Percentiles rank a stretch among this genome's conserved stretches.
phyloP scores from a whole-genome alignment of 1,140 invertebrate species.

The Drosophila navojoa region DNA sequence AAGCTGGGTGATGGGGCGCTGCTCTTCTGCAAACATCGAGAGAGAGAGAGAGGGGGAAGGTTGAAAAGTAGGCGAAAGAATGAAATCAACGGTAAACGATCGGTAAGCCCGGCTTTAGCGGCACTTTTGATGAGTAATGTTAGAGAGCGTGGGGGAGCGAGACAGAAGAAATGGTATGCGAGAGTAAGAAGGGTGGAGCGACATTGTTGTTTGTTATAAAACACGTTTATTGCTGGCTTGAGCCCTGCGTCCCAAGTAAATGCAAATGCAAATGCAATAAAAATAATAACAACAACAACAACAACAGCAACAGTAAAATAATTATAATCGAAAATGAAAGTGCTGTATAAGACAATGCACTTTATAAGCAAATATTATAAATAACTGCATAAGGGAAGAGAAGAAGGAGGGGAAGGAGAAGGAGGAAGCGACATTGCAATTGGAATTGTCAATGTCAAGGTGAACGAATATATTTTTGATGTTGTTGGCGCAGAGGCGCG shows the following conservation, averaged over 20 bases:
- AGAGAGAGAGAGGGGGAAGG: background rate
- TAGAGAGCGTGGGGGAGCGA: background rate
- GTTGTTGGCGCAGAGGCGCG: no score
- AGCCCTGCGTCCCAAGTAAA: constrained; percentile 18
- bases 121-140: constrained; percentile 11
- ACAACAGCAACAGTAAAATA: background rate
- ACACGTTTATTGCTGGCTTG: constrained; percentile 20
- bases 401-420: background rate
- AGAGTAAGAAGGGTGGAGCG: background rate
- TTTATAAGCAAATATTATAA: constrained; percentile 5
- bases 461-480: background rate
- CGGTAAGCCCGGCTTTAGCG: constrained; percentile 4
- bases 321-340: constrained; percentile 29
- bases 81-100: background rate
- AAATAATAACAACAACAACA: no score
- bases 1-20: constrained; percentile 8
- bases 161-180: background rate
- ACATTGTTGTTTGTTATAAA: constrained; percentile 24
- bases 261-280: no score
- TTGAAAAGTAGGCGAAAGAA: background rate
- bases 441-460: constrained; percentile 3
- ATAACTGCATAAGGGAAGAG: background rate
- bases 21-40: background rate
- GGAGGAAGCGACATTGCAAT: background rate
- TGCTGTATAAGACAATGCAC: constrained; percentile 2